Conservation (phyloP, 2,113 vertebrate genomes). For the Triplophysa tibetana region DNA sequence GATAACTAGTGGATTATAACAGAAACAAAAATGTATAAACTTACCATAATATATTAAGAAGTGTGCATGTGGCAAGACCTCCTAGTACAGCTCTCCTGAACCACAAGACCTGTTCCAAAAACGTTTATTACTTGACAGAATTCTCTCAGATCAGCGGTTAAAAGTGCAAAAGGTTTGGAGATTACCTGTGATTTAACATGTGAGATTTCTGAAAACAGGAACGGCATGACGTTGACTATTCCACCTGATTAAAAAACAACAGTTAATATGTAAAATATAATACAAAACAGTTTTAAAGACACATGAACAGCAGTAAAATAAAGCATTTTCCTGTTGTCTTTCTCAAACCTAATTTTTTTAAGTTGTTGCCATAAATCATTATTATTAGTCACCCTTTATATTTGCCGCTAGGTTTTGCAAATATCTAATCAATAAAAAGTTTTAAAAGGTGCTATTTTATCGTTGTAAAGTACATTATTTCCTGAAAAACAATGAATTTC, state of each 20-base stretch:
- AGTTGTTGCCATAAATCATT: no score
- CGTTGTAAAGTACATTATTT: no score
- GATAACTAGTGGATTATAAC: not conserved
- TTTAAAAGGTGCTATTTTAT: no score
- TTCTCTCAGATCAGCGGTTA: not conserved
- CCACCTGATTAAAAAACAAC: constrained; percentile 61
- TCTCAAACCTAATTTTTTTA: no score
- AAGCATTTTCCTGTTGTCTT: no score
- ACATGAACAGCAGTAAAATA: constrained; percentile 21
- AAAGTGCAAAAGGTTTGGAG: not conserved
- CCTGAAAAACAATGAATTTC: no score
- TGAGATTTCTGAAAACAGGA: constrained; percentile 73
- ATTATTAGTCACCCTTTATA: no score
- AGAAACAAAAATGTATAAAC: constrained; percentile 13
- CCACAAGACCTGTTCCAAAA: constrained; percentile 68
- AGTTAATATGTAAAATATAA: not conserved
- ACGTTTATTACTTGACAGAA: not conserved
- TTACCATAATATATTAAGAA: constrained; percentile 74
- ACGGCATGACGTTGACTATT: constrained; percentile 75
- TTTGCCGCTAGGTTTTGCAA: no score
- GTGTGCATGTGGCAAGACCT: constrained; percentile 67
- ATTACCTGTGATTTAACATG: constrained; percentile 69
- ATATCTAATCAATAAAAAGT: no score
- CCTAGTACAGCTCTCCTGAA: constrained; percentile 69
- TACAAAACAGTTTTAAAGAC: constrained; percentile 4